Evolutionary conservation across 2,888 invertebrate species (phyloP).

Genomic region (Drosophila mimica): DNA sequence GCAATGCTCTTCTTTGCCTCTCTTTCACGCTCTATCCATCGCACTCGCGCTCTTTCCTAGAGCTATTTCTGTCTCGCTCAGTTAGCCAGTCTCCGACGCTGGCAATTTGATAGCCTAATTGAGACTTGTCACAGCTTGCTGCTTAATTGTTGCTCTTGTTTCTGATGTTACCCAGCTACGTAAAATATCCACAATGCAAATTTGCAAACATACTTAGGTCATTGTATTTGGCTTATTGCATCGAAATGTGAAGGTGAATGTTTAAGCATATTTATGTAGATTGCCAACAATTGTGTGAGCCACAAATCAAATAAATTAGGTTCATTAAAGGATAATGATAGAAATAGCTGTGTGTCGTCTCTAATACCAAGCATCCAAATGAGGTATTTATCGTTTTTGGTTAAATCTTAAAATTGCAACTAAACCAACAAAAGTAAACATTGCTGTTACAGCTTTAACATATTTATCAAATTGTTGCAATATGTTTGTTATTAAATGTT

Average conservation of each 20-base stretch:
- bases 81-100: constrained; percentile 25
- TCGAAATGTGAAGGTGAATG: constrained; percentile 21
- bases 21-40: constrained; percentile 28
- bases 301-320: constrained; percentile 51
- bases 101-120: constrained; percentile 77
- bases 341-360: constrained; percentile 22
- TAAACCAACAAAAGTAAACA: not conserved
- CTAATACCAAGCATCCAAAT: not conserved
- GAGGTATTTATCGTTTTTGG: not conserved
- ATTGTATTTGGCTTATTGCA: constrained; percentile 1
- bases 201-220: constrained; percentile 4
- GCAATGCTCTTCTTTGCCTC: constrained; percentile 50
- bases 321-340: constrained; percentile 54
- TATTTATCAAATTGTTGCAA: not conserved
- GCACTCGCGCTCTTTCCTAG: not conserved
- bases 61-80: constrained; percentile 17
- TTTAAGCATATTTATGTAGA: not conserved
- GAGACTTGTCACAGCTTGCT: constrained; percentile 77
- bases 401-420: not conserved
- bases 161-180: constrained; percentile 47
- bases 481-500: not conserved
- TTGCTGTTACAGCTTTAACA: not conserved
- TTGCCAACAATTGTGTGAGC: constrained; percentile 22
- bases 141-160: constrained; percentile 45
- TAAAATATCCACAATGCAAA: constrained; percentile 43